Evolutionary conservation across 2,797 vertebrate genomes (phyloP).

Genomic region (Dermochelys coriacea): DNA sequence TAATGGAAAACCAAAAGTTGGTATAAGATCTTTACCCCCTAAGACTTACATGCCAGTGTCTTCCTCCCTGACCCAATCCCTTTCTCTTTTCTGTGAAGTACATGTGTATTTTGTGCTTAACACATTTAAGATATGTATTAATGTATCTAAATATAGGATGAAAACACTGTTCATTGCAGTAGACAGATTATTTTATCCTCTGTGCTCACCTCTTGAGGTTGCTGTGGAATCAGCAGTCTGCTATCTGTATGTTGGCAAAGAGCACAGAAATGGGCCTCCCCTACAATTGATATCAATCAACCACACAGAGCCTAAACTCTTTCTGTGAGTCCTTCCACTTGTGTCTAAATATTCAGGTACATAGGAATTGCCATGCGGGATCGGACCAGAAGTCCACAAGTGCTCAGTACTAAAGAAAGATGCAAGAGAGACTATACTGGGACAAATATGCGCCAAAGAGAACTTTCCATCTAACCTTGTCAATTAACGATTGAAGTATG

Average conservation of each 20-base stretch:
- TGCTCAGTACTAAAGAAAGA: neutral
- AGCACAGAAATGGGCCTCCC: neutral
- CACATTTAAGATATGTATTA: neutral
- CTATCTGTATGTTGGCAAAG: neutral
- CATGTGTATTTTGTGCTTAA: neutral
- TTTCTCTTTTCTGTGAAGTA: neutral
- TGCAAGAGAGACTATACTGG: neutral
- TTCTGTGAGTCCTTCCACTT: neutral
- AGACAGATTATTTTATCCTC: neutral
- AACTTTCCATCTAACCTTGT: neutral
- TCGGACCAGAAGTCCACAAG: slow-evolving; percentile 4
- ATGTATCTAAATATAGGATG: neutral
- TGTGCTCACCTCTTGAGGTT: neutral
- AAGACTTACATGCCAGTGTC: neutral
- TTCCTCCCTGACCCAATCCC: neutral
- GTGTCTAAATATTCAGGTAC: no score
- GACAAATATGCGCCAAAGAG: neutral
- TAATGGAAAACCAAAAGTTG: neutral
- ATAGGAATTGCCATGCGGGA: neutral
- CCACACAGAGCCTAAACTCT: neutral
- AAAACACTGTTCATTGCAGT: neutral
- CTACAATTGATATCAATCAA: neutral
- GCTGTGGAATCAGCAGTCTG: neutral
- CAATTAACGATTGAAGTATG: neutral
- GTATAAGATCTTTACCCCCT: neutral